Evolutionary conservation across 2,888 invertebrate genomes (phyloP), one percentile per base, ranked within the genome.

Genomic region (Creontiades dilutus): DNA sequence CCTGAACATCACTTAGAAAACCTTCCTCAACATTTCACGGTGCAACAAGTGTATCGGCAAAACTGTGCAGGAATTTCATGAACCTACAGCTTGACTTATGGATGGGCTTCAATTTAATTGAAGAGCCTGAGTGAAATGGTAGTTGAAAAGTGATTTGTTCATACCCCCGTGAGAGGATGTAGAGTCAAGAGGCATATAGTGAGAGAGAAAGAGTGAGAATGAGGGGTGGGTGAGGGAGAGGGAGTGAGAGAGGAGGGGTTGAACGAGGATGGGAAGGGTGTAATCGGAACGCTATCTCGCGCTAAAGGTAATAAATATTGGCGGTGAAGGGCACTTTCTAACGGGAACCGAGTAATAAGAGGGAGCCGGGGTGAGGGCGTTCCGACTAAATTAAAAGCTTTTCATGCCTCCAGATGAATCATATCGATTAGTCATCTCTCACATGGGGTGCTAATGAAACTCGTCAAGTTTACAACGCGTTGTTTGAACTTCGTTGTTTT

Each of bases 381-480:
- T 7, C 37, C 37, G 37, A 37, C 37, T n/a, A 16, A 57, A 57
- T 57, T 57, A 57, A n/a, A 57, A 57, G 57, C 57, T 57, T 57
- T 57, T 57, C 57, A 57, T 57, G 19, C n/a, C 57, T n/a, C 57
- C n/a, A n/a, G 57, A 57, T 57, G 57, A 57, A 57, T 57, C 16
- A 57, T 57, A 57, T 57, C n/a, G 57, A 57, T 57, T 57, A 57
- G 5, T 57, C 57, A 57, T 57, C 57, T 57, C n/a, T n/a, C 57
- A n/a, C 57, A 16, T 37, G n/a, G 7, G 13, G n/a, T 5, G n/a
- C 57, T 57, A 57, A 57, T 57, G 0, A n/a, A 57, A 57, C 57
- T 57, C 5, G 57, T 57, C 57, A 57, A 57, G 57, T 57, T 57
- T n/a, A n/a, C n/a, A n/a, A n/a, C 5, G 16, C 11, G 52, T 16